Conservation (phyloP, 2,888 invertebrate genomes). For the Agonopterix alstromeriana region DNA sequence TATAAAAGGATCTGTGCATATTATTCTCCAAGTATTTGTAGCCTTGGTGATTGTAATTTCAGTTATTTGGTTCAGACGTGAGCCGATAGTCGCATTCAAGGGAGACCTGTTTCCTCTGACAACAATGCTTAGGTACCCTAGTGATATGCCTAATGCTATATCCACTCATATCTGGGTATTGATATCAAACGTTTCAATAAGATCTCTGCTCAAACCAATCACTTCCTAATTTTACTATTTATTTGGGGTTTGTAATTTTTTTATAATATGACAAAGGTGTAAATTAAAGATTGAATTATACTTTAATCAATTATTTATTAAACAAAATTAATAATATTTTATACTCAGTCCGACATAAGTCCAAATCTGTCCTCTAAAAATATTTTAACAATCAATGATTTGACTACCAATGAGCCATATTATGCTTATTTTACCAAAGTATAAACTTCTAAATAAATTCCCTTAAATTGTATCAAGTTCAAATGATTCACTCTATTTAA, state of each 20-base stretch:
- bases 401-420: conserved; percentile 41
- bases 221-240: conserved; percentile 21
- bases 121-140: conserved; percentile 56
- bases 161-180: conserved; percentile 67
- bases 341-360: conserved; percentile 67
- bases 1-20: conserved; percentile 50
- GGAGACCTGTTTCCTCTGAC: conserved; percentile 58
- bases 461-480: conserved; percentile 2
- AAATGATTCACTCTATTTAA: not conserved
- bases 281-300: conserved; percentile 6
- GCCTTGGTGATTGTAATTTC: conserved; percentile 47
- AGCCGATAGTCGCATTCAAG: conserved; percentile 58
- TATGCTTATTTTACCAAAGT: conserved; percentile 22
- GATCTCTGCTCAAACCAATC: conserved; percentile 55
- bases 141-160: conserved; percentile 56
- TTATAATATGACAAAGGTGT: not conserved
- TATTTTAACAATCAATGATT: conserved; percentile 42
- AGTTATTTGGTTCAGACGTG: conserved; percentile 57
- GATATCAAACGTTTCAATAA: conserved; percentile 61
- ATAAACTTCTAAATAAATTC: conserved; percentile 17
- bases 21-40: conserved; percentile 46
- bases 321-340: conserved; percentile 64
- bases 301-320: conserved; percentile 43
- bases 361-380: conserved; percentile 54
- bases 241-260: not conserved